phyloP scores from a whole-genome alignment of 2,113 vertebrate genomes.

The Dasypus novemcinctus region DNA sequence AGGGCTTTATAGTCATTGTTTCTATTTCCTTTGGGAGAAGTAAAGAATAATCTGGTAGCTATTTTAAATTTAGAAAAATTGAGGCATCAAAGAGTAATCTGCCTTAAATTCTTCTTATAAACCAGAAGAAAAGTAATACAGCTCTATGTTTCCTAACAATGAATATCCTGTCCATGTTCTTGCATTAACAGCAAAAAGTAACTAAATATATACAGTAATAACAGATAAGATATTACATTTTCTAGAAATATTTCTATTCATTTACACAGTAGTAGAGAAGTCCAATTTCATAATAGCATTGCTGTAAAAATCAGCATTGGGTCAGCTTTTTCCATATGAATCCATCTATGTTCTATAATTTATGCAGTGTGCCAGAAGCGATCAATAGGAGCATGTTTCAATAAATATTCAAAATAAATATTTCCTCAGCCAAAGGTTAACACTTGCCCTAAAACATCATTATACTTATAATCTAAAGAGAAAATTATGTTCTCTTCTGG shows the following conservation, averaged over 20 bases:
- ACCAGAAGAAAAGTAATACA: not conserved
- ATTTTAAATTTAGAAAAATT: constrained; percentile 36
- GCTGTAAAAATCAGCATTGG: not conserved
- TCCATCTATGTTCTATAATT: not conserved
- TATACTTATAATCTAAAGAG: constrained; percentile 27
- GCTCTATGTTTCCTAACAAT: not conserved
- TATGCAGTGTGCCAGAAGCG: constrained; percentile 14
- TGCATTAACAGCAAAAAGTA: not conserved
- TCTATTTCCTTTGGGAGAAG: not conserved
- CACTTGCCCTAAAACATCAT: constrained; percentile 50
- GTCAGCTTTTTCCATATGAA: not conserved
- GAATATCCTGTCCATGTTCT: not conserved
- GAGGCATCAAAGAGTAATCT: not conserved
- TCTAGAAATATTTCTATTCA: constrained; percentile 25
- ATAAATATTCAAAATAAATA: constrained; percentile 37
- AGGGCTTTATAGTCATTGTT: not conserved
- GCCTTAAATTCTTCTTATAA: not conserved
- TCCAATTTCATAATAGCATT: constrained; percentile 15
- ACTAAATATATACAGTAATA: not conserved
- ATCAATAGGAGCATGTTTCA: constrained; percentile 22
- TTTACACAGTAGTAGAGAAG: not conserved
- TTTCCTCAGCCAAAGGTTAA: constrained; percentile 61
- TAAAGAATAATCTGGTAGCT: not conserved
- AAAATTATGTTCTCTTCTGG: constrained; percentile 34
- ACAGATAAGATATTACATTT: not conserved